phyloP scores from a whole-genome alignment of 2,888 invertebrate species.

The Pammene fasciana region DNA sequence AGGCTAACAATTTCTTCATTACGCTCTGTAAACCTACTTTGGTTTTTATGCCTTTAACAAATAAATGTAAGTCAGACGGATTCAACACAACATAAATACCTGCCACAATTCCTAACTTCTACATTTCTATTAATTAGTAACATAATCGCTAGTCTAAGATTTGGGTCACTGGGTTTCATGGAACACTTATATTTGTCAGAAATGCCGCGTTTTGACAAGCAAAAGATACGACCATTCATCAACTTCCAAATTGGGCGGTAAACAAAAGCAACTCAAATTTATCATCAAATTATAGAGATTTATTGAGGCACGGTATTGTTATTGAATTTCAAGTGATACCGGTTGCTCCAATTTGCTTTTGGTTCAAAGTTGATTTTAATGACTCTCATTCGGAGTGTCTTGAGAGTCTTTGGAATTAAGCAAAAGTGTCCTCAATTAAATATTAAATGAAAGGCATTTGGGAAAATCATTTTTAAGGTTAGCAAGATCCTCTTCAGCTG shows the following conservation, averaged over 20 bases:
- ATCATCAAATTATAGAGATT: slow-evolving; percentile 22
- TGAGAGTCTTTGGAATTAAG: not conserved
- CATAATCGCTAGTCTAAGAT: too few relatives aligned
- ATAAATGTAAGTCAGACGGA: too few relatives aligned
- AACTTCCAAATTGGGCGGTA: slow-evolving; percentile 22
- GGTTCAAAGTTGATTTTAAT: slow-evolving; percentile 6
- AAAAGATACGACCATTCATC: slow-evolving; percentile 13
- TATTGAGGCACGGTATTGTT: slow-evolving; percentile 22
- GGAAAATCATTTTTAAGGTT: not conserved
- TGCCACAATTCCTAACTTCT: too few relatives aligned
- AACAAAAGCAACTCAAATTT: slow-evolving; percentile 19
- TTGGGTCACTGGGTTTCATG: too few relatives aligned
- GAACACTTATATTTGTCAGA: not conserved
- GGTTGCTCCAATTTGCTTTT: slow-evolving; percentile 9
- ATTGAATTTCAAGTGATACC: slow-evolving; percentile 11
- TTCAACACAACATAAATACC: too few relatives aligned
- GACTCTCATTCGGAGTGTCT: slow-evolving; percentile 9
- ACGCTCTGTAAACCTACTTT: too few relatives aligned
- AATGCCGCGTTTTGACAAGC: not conserved
- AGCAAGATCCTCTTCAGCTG: not conserved
- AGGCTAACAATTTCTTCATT: too few relatives aligned
- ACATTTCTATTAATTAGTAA: too few relatives aligned
- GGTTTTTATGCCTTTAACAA: too few relatives aligned
- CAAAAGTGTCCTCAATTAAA: slow-evolving; percentile 12
- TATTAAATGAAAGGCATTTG: slow-evolving; percentile 2